A percentile compares a stretch with the other conserved stretches of the same genome.
Conservation (phyloP, 1,140 invertebrate genomes). For the Pseudomyrmex concolor region DNA sequence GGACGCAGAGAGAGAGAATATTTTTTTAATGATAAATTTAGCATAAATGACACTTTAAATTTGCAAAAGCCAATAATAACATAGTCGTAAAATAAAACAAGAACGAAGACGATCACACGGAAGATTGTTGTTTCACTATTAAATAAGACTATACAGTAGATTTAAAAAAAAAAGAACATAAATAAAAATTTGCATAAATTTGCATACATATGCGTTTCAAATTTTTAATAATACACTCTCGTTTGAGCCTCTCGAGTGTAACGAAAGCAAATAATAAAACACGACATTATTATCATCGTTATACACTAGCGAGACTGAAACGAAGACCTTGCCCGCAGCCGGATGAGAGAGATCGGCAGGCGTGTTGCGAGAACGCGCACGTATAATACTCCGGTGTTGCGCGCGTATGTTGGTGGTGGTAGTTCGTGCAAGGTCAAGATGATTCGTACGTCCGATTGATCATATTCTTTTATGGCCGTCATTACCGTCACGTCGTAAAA, state of each 20-base stretch:
- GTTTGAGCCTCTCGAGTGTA: neutral
- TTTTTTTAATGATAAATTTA: neutral
- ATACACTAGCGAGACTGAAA: constrained; percentile 38
- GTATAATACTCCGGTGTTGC: neutral
- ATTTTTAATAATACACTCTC: neutral
- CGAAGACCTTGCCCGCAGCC: constrained; percentile 45
- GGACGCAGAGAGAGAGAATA: neutral
- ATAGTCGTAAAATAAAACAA: constrained; percentile 5
- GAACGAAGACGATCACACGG: neutral
- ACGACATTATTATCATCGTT: constrained; percentile 26
- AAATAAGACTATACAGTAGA: neutral
- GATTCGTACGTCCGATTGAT: constrained; percentile 62
- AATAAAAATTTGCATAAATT: neutral
- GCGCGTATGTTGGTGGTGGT: constrained; percentile 3
- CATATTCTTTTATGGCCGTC: constrained; percentile 55
- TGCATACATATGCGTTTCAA: neutral
- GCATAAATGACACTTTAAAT: neutral
- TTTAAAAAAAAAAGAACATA: too few relatives aligned
- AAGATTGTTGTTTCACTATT: neutral
- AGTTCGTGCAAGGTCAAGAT: constrained; percentile 54
- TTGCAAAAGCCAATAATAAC: neutral
- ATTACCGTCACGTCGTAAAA: constrained; percentile 46
- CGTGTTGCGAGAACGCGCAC: constrained; percentile 27
- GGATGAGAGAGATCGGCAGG: constrained; percentile 28
- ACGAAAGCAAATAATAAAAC: neutral